Percentiles rank a stretch among this genome's conserved stretches.
phyloP scores from a whole-genome alignment of 2,888 invertebrate species.

The Sinohyriopsis cumingii region DNA sequence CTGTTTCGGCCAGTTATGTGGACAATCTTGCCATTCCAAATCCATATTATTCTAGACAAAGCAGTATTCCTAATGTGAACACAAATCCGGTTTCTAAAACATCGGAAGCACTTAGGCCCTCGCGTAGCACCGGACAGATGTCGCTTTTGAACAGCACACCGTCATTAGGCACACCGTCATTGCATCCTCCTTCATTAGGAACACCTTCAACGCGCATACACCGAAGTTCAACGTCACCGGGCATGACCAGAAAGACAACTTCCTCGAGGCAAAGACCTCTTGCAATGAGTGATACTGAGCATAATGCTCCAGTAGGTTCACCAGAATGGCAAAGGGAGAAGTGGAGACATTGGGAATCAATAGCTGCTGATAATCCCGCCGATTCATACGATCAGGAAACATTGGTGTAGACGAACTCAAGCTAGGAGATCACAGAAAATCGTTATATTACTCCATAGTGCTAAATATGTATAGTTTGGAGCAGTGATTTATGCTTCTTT shows the following conservation, averaged over 20 bases:
- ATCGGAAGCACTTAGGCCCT: too few relatives aligned
- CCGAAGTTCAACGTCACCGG: constrained; percentile 47
- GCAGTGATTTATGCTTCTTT: too few relatives aligned
- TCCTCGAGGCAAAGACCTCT: constrained; percentile 53
- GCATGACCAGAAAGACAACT: constrained; percentile 29
- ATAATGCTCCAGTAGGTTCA: constrained; percentile 39
- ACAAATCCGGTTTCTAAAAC: constrained; percentile 19
- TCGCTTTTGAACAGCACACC: constrained; percentile 24
- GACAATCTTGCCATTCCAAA: constrained; percentile 61
- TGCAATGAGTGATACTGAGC: constrained; percentile 27
- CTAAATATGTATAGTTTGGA: too few relatives aligned
- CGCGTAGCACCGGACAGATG: too few relatives aligned
- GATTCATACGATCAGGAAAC: constrained; percentile 66
- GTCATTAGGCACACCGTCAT: constrained; percentile 7
- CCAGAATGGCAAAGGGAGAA: constrained; percentile 63
- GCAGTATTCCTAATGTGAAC: constrained; percentile 18
- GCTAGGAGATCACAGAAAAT: too few relatives aligned
- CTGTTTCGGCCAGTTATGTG: constrained; percentile 47
- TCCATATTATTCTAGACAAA: constrained; percentile 41
- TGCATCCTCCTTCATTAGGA: constrained; percentile 15
- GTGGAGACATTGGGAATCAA: constrained; percentile 65
- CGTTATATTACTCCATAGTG: too few relatives aligned
- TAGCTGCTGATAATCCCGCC: constrained; percentile 52
- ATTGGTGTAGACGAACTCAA: constrained; percentile 47
- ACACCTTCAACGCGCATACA: constrained; percentile 9